Base-by-base conservation (phyloP, 2,888 invertebrate species). In the Hypomecis atomaria region DNA sequence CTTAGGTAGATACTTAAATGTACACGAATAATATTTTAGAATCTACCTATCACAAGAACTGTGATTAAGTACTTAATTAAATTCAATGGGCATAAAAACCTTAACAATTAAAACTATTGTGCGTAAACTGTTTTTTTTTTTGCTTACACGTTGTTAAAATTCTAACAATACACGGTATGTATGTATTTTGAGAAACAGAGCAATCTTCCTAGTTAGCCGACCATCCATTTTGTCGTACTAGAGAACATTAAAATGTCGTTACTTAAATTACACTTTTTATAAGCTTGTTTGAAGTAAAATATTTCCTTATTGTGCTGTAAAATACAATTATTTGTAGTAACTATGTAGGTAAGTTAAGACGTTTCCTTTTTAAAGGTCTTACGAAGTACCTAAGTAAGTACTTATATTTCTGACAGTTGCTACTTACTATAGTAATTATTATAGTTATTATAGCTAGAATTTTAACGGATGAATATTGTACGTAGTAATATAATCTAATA, bases 191-290 rank as follows among this genome's bases (percentile, higher is more conserved):
- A 37, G 48, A 54, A 48, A 43, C 57, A 45, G 36, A 67, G 68
- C 75, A 74, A 78, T 79, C 72, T 76, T 68, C 58, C 64, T 55
- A 59, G 67, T 70, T 73, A 71, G 64, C 65, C 62, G 63, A 67
- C 69, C 72, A 69, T 60, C 59, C 73, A 73, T 79, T 79, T 77
- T 78, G 78, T 77, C 78, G 75, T 75, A 72, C 75, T 69, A 70
- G 52, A 57, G 65, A 54, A 73, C 81, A 87, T 87, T 87, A 87
- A 79, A 86, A 83, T 77, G 78, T 79, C 86, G 65, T 87, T 86
- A 87, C 42, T 65, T 53, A 68, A 72, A 71, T 70, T 72, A 65
- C 60, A 62, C 67, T 81, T 83, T 81, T 83, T 83, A 80, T 71
- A 72, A 61, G 66, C 47, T 58, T 70, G 69, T 74, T 71, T 71